Evolutionary conservation across 2,113 vertebrate genomes (phyloP).

Genomic region (human): GRCh38 chr6:137935501-137936000

Average conservation of each 20-base stretch:
- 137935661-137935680: neutral
- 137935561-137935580: neutral
- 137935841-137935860: neutral
- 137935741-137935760: neutral
- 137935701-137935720: neutral
- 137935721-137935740: neutral
- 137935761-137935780: neutral
- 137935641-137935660: neutral
- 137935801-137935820: neutral
- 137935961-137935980: neutral
- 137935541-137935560: neutral
- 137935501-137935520: neutral
- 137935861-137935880: neutral
- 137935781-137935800: neutral
- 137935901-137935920: no score
- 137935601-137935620: neutral
- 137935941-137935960: neutral
- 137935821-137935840: neutral
- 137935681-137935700: neutral
- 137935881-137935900: neutral
- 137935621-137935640: neutral
- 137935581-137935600: neutral
- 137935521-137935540: neutral
- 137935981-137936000: neutral
- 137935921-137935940: neutral